Evolutionary conservation across 1,140 invertebrate genomes (phyloP).

Genomic region (Laupala kohalensis): DNA sequence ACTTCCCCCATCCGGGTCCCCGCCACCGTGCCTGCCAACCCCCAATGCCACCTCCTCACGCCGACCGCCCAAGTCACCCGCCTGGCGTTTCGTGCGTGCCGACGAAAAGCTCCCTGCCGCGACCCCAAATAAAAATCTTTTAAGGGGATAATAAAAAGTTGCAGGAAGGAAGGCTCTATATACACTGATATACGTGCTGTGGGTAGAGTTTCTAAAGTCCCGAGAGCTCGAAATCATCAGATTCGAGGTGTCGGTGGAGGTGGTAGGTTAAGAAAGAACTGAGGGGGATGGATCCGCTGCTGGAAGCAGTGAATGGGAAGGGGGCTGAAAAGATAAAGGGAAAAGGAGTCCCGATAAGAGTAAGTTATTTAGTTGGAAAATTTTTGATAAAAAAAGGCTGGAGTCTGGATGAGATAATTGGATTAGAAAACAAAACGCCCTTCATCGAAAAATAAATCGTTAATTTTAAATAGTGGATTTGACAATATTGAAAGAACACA

Average conservation of each 20-base stretch:
- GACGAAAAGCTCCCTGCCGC: neutral
- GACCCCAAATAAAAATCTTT: neutral
- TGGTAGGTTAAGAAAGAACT: neutral
- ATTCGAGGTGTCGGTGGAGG: neutral
- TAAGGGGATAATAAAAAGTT: neutral
- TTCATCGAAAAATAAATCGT: too few species aligned
- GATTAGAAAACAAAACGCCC: too few species aligned
- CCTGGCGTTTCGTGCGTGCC: neutral
- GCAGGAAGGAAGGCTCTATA: neutral
- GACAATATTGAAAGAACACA: too few species aligned
- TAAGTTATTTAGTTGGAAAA: too few species aligned
- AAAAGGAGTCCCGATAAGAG: too few species aligned
- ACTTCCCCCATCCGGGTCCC: too few species aligned
- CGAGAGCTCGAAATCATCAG: neutral
- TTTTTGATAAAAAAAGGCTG: too few species aligned
- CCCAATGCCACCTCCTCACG: too few species aligned
- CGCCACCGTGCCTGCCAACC: neutral
- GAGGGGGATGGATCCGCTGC: neutral
- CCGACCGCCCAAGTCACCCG: too few species aligned
- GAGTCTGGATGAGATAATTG: too few species aligned
- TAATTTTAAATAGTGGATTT: too few species aligned
- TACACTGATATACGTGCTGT: neutral
- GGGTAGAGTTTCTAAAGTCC: neutral
- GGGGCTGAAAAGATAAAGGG: neutral
- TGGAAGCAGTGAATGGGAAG: neutral